These are phyloP conservation scores for Volucella zonaria DNA, from an alignment of 2,888 invertebrate genomes.

Conservation along the genomic window DNA sequence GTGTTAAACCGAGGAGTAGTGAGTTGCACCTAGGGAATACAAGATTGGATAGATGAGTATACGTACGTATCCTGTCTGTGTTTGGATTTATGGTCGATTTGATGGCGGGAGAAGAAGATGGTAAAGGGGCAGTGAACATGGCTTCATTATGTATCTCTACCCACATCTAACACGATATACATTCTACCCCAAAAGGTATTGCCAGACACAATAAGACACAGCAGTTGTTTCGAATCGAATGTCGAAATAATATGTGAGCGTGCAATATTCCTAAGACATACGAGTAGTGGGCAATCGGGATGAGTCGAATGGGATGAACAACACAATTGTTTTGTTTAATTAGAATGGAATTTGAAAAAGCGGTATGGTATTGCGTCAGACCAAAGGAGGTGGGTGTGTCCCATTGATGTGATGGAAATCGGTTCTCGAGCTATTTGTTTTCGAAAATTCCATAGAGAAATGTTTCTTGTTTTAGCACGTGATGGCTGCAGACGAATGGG, in stretches of 20 bases:
- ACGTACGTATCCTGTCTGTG: constrained; percentile 48
- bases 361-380: too few relatives aligned
- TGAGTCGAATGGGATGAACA: not conserved
- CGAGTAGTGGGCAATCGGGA: not conserved
- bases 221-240: constrained; percentile 44
- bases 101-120: too few relatives aligned
- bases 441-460: too few relatives aligned
- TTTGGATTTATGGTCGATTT: constrained; percentile 60
- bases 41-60: constrained; percentile 8
- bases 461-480: too few relatives aligned
- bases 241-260: constrained; percentile 19
- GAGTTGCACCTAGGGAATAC: constrained; percentile 40
- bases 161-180: constrained; percentile 22
- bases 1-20: not conserved
- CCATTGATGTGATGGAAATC: constrained; percentile 1
- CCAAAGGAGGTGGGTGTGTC: not conserved
- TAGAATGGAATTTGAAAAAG: constrained; percentile 23
- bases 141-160: constrained; percentile 13
- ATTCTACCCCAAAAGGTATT: constrained; percentile 24
- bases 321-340: constrained; percentile 48
- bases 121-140: not conserved
- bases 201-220: constrained; percentile 48
- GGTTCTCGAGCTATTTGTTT: too few relatives aligned
- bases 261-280: not conserved
- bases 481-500: too few relatives aligned